These are phyloP conservation scores for Phaenicophaeus curvirostris DNA, from an alignment of 2,797 vertebrate genomes.

Conservation along the genomic window DNA sequence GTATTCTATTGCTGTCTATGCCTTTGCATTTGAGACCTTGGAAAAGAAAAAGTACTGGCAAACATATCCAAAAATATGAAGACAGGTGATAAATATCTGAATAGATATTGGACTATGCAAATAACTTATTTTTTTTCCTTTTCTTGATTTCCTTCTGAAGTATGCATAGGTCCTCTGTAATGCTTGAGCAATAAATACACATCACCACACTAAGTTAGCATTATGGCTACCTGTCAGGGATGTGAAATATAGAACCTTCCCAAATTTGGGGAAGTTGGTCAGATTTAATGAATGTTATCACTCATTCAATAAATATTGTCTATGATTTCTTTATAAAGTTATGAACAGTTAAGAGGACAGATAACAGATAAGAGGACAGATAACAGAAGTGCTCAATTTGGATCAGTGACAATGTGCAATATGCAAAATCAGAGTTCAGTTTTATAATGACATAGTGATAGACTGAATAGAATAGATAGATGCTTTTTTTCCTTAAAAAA, in stretches of 20 bases:
- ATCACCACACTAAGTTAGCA: not conserved
- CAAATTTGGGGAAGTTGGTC: not conserved
- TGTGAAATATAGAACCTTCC: not conserved
- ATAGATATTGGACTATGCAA: not conserved
- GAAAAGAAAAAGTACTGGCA: not conserved
- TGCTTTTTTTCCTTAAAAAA: not conserved
- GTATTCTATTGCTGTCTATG: not conserved
- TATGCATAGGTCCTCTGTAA: not conserved
- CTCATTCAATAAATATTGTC: not conserved
- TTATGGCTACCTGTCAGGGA: not conserved
- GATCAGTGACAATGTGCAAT: not conserved
- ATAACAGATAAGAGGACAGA: not conserved
- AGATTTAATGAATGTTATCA: not conserved
- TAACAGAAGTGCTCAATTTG: not conserved
- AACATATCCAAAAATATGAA: conserved; percentile 43
- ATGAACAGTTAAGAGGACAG: not conserved
- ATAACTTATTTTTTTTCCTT: not conserved
- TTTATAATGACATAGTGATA: not conserved
- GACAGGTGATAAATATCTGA: conserved; percentile 24
- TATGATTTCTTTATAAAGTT: not conserved
- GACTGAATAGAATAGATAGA: not conserved
- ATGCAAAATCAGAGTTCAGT: not conserved
- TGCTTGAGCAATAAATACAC: conserved; percentile 18
- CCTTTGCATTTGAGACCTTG: conserved; percentile 49
- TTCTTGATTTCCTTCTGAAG: not conserved